These are phyloP conservation scores for Odontomachus brunneus DNA, from an alignment of 1,140 invertebrate genomes.

Conservation along the genomic window DNA sequence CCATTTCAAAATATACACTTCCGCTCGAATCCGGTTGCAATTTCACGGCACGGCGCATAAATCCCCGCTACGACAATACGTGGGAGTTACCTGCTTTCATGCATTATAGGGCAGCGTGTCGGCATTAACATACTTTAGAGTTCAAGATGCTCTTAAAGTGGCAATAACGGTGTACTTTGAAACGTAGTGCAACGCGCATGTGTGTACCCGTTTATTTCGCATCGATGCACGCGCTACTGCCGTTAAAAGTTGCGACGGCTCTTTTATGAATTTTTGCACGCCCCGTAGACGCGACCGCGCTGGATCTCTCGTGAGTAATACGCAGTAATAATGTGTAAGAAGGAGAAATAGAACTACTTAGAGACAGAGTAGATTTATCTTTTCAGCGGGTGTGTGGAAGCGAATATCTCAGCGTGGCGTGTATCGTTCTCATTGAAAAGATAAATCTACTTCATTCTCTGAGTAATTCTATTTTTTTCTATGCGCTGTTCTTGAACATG, in stretches of 20 bases:
- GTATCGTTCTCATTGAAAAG: no score
- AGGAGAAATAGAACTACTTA: background rate
- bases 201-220: constrained; percentile 15
- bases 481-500: no score
- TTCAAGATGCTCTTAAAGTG: constrained; percentile 20
- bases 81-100: background rate
- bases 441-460: no score
- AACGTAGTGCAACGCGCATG: background rate
- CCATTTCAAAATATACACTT: background rate
- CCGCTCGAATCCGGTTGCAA: background rate
- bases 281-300: background rate
- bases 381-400: no score
- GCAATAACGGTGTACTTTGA: background rate
- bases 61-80: constrained; percentile 9
- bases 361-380: no score
- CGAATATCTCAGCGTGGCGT: no score
- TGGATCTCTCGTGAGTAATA: background rate
- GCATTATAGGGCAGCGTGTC: no score
- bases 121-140: background rate
- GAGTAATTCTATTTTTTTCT: no score
- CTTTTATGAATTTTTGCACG: constrained; percentile 19
- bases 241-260: background rate
- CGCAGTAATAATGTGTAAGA: background rate
- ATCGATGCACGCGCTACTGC: background rate
- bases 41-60: constrained; percentile 4